Conservation (phyloP, 2,888 invertebrate genomes). For the Temnothorax rugatulus region DNA sequence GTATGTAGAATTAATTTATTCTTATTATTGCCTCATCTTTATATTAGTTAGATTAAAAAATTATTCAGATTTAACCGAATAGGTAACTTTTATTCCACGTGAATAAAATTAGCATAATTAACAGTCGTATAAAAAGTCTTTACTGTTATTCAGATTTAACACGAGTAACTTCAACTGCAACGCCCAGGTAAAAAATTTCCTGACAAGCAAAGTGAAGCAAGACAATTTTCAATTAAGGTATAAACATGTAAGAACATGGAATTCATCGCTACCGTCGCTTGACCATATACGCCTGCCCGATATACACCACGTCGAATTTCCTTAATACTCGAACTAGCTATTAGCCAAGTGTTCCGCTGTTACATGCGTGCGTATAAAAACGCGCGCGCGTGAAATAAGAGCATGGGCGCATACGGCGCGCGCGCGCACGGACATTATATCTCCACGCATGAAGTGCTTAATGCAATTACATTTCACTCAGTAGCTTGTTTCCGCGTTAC, state of each 20-base stretch:
- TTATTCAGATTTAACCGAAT: not conserved
- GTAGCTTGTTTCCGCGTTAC: constrained; percentile 75
- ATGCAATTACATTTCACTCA: constrained; percentile 78
- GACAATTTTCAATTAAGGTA: constrained; percentile 5
- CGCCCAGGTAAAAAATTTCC: not conserved
- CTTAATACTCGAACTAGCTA: constrained; percentile 11
- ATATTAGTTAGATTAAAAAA: not conserved
- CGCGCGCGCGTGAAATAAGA: constrained; percentile 23
- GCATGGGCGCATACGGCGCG: constrained; percentile 30
- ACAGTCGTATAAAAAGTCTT: too few species aligned
- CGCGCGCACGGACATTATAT: constrained; percentile 55
- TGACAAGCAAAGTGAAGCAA: not conserved
- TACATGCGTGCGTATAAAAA: constrained; percentile 10
- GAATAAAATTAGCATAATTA: too few species aligned
- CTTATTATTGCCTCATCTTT: not conserved
- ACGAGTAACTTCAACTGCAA: not conserved
- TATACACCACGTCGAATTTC: constrained; percentile 16
- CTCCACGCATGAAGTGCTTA: constrained; percentile 60
- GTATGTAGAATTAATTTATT: not conserved
- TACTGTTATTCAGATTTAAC: not conserved
- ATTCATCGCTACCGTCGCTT: not conserved
- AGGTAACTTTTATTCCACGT: too few species aligned
- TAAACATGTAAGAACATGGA: not conserved
- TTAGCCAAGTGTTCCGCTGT: constrained; percentile 22
- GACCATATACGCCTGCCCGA: not conserved